Percentiles rank a stretch among this genome's conserved stretches.
Evolutionary conservation across 1,140 invertebrate species (phyloP).

Genomic region (Tetranychus cinnabarinus): DNA sequence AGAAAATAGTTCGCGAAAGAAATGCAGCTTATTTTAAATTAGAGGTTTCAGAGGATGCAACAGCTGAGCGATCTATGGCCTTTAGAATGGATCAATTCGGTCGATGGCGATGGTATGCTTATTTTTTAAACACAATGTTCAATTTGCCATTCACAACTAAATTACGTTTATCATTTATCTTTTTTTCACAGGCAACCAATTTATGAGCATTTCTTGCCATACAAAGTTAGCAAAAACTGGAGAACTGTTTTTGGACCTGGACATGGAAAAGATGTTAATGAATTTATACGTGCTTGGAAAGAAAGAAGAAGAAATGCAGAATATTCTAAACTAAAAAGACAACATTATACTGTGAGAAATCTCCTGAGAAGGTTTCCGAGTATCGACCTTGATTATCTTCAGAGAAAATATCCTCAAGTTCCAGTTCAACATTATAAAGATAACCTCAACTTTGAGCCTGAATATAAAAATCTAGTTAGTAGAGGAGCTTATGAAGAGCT

Average conservation of each 20-base stretch:
- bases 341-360: constrained; percentile 28
- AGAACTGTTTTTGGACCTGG: constrained; percentile 5
- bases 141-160: constrained; percentile 1
- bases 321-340: neutral
- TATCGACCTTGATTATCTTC: constrained; percentile 40
- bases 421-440: constrained; percentile 1
- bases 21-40: constrained; percentile 69
- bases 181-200: constrained; percentile 5
- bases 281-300: constrained; percentile 9
- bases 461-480: neutral
- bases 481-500: neutral
- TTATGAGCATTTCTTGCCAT: constrained; percentile 13
- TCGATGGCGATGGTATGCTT: constrained; percentile 10
- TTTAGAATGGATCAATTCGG: constrained; percentile 25
- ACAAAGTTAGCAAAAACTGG: constrained; percentile 12
- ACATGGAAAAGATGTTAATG: constrained; percentile 6
- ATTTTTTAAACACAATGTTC: neutral
- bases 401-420: constrained; percentile 46
- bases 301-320: constrained; percentile 5
- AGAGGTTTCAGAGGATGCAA: constrained; percentile 50
- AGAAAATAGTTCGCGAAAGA: constrained; percentile 68
- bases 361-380: constrained; percentile 48
- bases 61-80: constrained; percentile 42
- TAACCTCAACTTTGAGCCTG: neutral
- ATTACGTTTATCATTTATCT: neutral